Evolutionary conservation across 2,888 invertebrate species (phyloP).

Genomic region (Biston betularia): DNA sequence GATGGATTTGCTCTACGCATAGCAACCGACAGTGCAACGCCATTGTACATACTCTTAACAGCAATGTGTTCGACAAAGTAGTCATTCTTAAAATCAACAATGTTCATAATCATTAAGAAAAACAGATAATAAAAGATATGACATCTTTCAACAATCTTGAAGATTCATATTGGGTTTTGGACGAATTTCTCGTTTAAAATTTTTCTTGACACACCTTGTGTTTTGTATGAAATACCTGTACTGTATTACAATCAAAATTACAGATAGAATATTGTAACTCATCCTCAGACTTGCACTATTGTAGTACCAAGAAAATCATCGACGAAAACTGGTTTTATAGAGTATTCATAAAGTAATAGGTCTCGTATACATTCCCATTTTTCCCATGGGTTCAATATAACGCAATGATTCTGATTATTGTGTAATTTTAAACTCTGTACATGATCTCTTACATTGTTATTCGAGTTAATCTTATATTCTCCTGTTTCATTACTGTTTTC

Average conservation of each 20-base stretch:
- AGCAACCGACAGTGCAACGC: conserved; percentile 17
- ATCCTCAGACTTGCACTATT: too few species aligned
- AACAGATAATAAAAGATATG: not conserved
- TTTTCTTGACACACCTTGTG: too few species aligned
- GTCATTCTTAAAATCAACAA: conserved; percentile 11
- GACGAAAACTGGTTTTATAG: too few species aligned
- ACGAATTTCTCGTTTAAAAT: too few species aligned
- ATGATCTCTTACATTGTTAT: too few species aligned
- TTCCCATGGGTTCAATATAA: not conserved
- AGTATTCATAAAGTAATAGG: too few species aligned
- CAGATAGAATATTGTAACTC: too few species aligned
- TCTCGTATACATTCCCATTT: not conserved
- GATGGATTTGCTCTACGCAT: conserved; percentile 62
- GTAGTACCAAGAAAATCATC: too few species aligned
- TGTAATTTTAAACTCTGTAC: too few species aligned
- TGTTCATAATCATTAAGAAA: conserved; percentile 23
- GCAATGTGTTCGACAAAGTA: conserved; percentile 32
- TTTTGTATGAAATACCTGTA: too few species aligned
- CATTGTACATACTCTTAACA: conserved; percentile 45
- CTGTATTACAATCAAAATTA: too few species aligned
- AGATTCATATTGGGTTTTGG: not conserved
- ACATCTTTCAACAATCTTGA: not conserved
- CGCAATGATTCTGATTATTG: not conserved
- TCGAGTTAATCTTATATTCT: too few species aligned
- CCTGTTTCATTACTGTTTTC: not conserved